These are phyloP conservation scores for Dryobotodes eremita DNA, from an alignment of 2,888 invertebrate genomes.

Conservation along the genomic window DNA sequence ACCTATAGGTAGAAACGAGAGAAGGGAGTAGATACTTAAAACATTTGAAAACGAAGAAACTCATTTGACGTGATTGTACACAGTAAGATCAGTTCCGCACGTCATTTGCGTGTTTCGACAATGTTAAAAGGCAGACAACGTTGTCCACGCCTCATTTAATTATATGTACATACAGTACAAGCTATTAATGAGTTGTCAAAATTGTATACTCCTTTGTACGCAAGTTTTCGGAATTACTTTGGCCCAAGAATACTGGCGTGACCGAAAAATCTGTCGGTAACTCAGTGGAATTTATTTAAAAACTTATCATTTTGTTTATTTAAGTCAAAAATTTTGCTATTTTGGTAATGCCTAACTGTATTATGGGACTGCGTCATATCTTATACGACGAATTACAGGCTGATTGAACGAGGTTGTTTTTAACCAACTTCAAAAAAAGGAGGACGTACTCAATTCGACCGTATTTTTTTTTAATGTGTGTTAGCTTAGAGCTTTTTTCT, in stretches of 20 bases:
- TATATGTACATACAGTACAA: slow-evolving; percentile 62
- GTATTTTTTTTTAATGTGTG: too few relatives aligned
- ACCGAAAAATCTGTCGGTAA: slow-evolving; percentile 44
- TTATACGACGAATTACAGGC: not conserved
- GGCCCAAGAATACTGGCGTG: slow-evolving; percentile 54
- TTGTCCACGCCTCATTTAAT: slow-evolving; percentile 66
- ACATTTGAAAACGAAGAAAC: slow-evolving; percentile 48
- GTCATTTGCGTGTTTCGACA: slow-evolving; percentile 64
- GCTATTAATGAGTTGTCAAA: slow-evolving; percentile 65
- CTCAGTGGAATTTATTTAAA: slow-evolving; percentile 33
- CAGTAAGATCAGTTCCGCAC: slow-evolving; percentile 61
- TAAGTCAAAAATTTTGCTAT: not conserved
- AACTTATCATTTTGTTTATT: slow-evolving; percentile 21
- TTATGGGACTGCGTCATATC: not conserved
- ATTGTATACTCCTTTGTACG: slow-evolving; percentile 63
- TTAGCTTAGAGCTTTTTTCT: too few relatives aligned
- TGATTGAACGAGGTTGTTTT: not conserved
- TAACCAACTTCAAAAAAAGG: too few relatives aligned
- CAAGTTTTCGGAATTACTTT: slow-evolving; percentile 53
- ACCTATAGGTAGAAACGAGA: not conserved
- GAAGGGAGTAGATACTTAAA: slow-evolving; percentile 39
- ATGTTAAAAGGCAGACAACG: slow-evolving; percentile 67
- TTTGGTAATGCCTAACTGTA: slow-evolving; percentile 8
- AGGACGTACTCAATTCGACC: too few relatives aligned
- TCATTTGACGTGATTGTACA: slow-evolving; percentile 58